phyloP scores from a whole-genome alignment of 2,113 vertebrate species.

The Alethe castanea region DNA sequence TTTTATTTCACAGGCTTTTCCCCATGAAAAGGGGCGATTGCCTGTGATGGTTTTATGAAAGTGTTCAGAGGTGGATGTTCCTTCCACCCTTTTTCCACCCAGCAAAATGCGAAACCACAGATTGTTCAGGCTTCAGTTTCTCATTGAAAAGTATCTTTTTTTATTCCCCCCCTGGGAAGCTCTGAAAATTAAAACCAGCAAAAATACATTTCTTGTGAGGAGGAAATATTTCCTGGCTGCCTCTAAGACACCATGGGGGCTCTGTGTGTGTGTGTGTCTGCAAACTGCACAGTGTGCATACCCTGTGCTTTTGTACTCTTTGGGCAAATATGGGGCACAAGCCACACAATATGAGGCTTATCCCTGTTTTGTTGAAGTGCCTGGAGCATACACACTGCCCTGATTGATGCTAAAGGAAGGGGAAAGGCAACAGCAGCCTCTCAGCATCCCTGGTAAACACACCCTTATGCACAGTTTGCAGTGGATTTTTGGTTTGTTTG shows the following conservation, averaged over 20 bases:
- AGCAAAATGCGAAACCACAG: not conserved
- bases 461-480: not conserved
- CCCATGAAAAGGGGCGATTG: not conserved
- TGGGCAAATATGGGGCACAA: not conserved
- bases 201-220: slow-evolving; percentile 5
- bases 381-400: not conserved
- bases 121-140: slow-evolving; percentile 11
- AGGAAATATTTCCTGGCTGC: slow-evolving; percentile 21
- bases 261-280: not conserved
- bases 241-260: not conserved
- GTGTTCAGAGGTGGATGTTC: not conserved
- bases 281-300: not conserved
- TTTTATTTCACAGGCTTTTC: not conserved
- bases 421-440: not conserved
- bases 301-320: not conserved
- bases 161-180: not conserved
- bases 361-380: not conserved
- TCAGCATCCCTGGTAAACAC: not conserved
- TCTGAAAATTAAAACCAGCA: slow-evolving; percentile 48
- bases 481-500: not conserved
- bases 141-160: slow-evolving; percentile 13
- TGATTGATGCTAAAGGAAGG: not conserved
- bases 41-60: not conserved
- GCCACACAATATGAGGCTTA: not conserved
- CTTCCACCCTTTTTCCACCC: not conserved